phyloP scores from a whole-genome alignment of 2,113 vertebrate genomes.

The Pipa parva region DNA sequence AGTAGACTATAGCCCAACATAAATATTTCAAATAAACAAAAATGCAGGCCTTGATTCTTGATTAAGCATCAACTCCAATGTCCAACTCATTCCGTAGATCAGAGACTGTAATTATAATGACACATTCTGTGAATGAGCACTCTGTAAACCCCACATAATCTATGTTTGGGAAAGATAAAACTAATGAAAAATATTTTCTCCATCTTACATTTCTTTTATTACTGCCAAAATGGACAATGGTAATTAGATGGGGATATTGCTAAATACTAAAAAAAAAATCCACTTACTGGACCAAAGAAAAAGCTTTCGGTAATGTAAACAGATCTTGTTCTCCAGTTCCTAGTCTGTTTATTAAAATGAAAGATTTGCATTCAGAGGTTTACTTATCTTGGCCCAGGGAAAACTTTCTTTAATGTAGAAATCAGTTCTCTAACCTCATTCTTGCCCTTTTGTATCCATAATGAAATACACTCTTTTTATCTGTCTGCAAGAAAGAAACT shows the following conservation, averaged over 20 bases:
- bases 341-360: slow-evolving; percentile 2
- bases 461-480: slow-evolving; percentile 46
- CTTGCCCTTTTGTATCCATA: slow-evolving; percentile 50
- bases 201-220: background rate
- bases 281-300: too few relatives aligned
- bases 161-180: background rate
- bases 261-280: background rate
- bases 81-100: too few relatives aligned
- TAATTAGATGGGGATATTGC: too few relatives aligned
- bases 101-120: too few relatives aligned
- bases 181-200: background rate
- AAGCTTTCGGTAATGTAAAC: background rate
- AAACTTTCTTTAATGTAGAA: slow-evolving; percentile 43
- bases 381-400: slow-evolving; percentile 37
- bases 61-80: too few relatives aligned
- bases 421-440: slow-evolving; percentile 47
- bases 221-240: background rate
- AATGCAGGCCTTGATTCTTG: too few relatives aligned
- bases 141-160: background rate
- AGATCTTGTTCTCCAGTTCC: background rate
- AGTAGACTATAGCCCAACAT: too few relatives aligned
- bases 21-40: too few relatives aligned
- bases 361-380: slow-evolving; percentile 11
- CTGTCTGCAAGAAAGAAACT: slow-evolving; percentile 44
- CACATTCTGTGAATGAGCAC: too few relatives aligned